These are phyloP conservation scores for Neotoma lepida DNA, from an alignment of 2,113 vertebrate genomes.

Conservation along the genomic window DNA sequence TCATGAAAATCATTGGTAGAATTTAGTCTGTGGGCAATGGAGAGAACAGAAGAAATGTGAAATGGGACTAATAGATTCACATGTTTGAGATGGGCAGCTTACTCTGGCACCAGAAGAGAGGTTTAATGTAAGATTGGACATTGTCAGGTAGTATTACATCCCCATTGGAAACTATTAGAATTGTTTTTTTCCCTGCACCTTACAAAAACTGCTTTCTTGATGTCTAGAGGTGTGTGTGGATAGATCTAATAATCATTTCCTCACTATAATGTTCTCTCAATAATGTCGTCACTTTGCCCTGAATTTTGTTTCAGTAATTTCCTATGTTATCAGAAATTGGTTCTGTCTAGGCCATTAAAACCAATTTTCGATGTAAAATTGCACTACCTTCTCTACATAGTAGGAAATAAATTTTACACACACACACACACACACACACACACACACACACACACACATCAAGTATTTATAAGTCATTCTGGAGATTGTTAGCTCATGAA, in stretches of 20 bases:
- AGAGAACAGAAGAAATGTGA: too few relatives aligned
- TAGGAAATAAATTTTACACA: background rate
- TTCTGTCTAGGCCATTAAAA: background rate
- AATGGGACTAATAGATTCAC: background rate
- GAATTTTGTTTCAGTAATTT: background rate
- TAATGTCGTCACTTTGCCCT: background rate
- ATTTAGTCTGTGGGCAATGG: background rate
- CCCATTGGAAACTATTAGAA: background rate
- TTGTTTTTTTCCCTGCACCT: background rate
- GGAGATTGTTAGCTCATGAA: background rate
- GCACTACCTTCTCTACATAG: background rate
- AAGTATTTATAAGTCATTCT: background rate
- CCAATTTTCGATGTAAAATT: background rate
- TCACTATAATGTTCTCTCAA: background rate
- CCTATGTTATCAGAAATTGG: background rate
- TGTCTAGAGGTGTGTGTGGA: background rate
- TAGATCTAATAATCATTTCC: background rate
- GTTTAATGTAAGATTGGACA: background rate
- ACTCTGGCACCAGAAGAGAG: background rate
- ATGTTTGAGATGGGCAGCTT: background rate
- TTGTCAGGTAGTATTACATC: background rate
- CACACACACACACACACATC: background rate
- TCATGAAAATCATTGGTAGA: background rate
- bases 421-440: background rate
- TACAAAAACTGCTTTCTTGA: background rate